A percentile compares a stretch with the other conserved stretches of the same genome.
Evolutionary conservation across 2,113 vertebrate genomes (phyloP).

Genomic region (Chloropsis cyanopogon): DNA sequence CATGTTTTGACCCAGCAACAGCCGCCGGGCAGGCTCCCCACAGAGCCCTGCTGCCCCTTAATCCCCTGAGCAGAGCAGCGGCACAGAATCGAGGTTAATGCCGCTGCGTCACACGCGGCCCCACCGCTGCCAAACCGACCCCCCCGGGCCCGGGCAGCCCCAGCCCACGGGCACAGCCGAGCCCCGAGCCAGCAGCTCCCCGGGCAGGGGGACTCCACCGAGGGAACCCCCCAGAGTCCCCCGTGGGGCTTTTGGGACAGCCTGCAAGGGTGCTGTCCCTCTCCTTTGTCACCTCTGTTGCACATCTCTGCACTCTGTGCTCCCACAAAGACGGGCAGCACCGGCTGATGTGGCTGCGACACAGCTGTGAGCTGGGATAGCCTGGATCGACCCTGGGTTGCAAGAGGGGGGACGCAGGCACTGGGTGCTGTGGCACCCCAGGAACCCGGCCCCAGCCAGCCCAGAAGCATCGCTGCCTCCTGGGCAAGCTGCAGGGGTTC

Average conservation of each 20-base stretch:
- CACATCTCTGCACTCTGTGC: background rate
- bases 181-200: background rate
- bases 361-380: background rate
- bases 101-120: conserved; percentile 51
- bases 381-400: fast-evolving
- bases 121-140: background rate
- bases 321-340: background rate
- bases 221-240: background rate
- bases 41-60: conserved; percentile 11
- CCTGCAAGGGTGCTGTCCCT: background rate
- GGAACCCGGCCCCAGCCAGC: background rate
- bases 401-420: fast-evolving
- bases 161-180: background rate
- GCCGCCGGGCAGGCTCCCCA: background rate
- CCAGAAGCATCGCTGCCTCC: background rate
- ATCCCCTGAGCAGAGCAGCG: background rate
- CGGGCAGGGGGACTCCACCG: fast-evolving
- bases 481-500: background rate
- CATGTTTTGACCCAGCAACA: background rate
- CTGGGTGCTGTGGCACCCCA: background rate
- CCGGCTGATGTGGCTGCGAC: background rate
- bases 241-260: background rate
- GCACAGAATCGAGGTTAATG: conserved; percentile 56
- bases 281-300: background rate
- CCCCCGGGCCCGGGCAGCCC: background rate